Conservation (phyloP, 2,113 vertebrate genomes). For the Cryptomyrus ogoouensis region DNA sequence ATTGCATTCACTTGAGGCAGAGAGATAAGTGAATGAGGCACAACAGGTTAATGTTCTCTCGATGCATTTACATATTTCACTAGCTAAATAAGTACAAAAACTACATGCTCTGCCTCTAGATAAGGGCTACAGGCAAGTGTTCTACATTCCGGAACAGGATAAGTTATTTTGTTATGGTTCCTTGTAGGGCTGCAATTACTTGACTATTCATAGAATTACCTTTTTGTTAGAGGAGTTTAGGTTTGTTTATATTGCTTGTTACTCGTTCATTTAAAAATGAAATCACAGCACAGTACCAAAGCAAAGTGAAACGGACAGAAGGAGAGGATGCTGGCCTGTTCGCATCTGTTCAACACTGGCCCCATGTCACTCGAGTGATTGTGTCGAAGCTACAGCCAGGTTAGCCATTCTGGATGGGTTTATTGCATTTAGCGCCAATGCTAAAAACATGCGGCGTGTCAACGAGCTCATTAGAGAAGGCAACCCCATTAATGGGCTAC, state of each 20-base stretch:
- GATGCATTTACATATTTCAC: constrained; percentile 4
- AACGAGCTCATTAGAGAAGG: background rate
- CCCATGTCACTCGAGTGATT: background rate
- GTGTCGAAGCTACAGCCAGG: background rate
- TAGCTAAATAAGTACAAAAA: background rate
- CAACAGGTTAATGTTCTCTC: background rate
- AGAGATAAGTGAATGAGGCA: background rate
- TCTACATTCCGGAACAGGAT: background rate
- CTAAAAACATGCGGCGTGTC: background rate
- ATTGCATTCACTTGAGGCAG: background rate
- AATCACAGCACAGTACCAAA: background rate
- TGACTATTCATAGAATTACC: constrained; percentile 2
- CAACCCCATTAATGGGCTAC: background rate
- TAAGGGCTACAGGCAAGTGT: background rate
- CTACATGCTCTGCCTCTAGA: constrained; percentile 1
- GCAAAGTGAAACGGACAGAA: background rate
- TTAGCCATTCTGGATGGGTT: background rate
- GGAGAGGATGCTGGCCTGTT: background rate
- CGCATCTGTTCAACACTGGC: background rate
- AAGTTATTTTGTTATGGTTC: background rate
- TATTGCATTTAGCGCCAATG: background rate
- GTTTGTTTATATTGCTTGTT: background rate
- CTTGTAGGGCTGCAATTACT: background rate
- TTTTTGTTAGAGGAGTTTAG: background rate
- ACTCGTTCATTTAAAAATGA: background rate